Percentiles rank a stretch among this genome's conserved stretches.
These are phyloP conservation scores for Dinomys branickii DNA, from an alignment of 2,113 vertebrate genomes.

Conservation along the genomic window DNA sequence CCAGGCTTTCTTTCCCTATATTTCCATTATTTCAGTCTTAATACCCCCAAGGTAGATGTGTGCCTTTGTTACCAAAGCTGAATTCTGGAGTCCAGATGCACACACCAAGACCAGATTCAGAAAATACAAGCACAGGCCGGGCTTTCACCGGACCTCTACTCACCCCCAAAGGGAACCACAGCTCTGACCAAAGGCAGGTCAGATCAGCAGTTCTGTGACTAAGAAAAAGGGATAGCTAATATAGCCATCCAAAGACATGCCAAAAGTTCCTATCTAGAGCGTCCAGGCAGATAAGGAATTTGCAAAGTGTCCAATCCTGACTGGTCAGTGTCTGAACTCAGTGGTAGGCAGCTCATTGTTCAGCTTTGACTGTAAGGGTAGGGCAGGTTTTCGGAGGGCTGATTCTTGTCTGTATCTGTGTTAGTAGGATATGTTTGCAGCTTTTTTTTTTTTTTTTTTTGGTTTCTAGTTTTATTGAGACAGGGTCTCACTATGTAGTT, in stretches of 20 bases:
- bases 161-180: background rate
- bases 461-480: too few relatives aligned
- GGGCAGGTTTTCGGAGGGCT: background rate
- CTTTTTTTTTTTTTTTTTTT: background rate
- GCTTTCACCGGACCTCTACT: background rate
- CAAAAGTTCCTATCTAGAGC: background rate
- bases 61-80: background rate
- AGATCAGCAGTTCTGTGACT: background rate
- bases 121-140: background rate
- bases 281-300: background rate
- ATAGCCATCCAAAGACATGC: background rate
- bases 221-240: background rate
- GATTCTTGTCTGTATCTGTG: background rate
- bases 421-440: background rate
- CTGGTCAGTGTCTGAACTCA: background rate
- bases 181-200: background rate
- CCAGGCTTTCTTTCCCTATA: constrained; percentile 6
- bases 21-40: background rate
- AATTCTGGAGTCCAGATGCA: background rate
- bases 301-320: background rate
- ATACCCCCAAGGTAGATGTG: background rate
- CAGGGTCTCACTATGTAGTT: too few relatives aligned
- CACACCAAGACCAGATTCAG: background rate
- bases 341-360: background rate
- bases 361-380: background rate